Evolutionary conservation across 2,113 vertebrate species (phyloP), one percentile per base, ranked within the genome.

Genomic region (Cyanoderma ruficeps): DNA sequence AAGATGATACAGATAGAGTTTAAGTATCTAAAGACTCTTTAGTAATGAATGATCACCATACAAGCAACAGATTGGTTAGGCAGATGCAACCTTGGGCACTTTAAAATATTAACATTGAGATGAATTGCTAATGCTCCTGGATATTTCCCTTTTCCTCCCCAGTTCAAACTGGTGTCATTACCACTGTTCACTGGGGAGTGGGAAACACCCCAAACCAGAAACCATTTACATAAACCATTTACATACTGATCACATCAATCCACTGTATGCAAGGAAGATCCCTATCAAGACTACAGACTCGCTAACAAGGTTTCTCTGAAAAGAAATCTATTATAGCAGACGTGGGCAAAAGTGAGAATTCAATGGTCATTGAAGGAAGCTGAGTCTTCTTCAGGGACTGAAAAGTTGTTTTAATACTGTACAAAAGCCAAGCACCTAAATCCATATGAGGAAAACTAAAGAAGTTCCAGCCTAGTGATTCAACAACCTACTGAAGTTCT

Each of bases 401-500:
- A 59, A 87, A 94, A 84, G 30, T 65, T 91, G 37, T 72, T 94
- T 82, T 44, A 89, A 69, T 65, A n/a, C 25, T 13, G 8, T 25
- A 79, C 35, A 71, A 86, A 89, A 91, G 12, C 69, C 61, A 94
- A 61, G 24, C 61, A 87, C 50, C 33, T 33, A 80, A 55, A 77
- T 79, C 41, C 57, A 4, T 12, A 57, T 2, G 4, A 80, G 4
- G 33, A 92, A 95, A 83, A 39, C 76, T 33, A 81, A 31, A 70
- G 47, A 78, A 86, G 44, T 77, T 94, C 67, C 88, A 90, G 64
- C 8, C 3, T 75, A 77, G 85, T 1, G 0, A 70, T 80, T 90
- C 92, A 88, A 90, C 68, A 81, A 22, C 44, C 71, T 80, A 20
- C 50, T 67, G 24, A 92, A 92, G 85, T 90, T 92, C 82, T 93